These are phyloP conservation scores for Masticophis lateralis DNA, from an alignment of 2,797 vertebrate species.

Conservation along the genomic window DNA sequence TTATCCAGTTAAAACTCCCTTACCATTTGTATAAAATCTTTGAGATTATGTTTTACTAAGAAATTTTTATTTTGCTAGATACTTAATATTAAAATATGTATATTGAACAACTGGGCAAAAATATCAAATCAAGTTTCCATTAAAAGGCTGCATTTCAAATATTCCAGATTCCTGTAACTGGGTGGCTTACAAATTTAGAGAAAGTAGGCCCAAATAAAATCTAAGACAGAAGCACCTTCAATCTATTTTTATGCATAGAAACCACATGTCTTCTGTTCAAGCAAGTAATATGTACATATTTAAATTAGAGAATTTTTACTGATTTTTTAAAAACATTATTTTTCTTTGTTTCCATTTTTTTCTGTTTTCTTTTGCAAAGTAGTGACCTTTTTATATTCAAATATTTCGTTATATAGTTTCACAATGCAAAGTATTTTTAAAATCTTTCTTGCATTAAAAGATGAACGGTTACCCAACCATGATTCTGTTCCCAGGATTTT, in stretches of 20 bases:
- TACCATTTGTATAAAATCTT: neutral
- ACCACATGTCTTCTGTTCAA: neutral
- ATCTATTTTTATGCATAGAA: neutral
- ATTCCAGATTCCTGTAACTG: neutral
- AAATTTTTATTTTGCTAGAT: neutral
- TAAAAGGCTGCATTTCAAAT: neutral
- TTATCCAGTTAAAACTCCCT: neutral
- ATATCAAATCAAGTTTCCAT: neutral
- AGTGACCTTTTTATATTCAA: neutral
- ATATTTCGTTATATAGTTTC: neutral
- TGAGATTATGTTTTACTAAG: neutral
- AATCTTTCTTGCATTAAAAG: neutral
- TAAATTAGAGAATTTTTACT: neutral
- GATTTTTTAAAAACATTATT: neutral
- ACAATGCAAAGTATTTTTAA: neutral
- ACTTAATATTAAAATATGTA: neutral
- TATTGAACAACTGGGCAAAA: neutral
- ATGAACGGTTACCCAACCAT: neutral
- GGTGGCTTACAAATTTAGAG: neutral
- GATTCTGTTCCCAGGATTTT: neutral
- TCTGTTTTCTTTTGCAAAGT: neutral
- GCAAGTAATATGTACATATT: neutral
- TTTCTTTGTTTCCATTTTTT: neutral
- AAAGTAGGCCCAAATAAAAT: neutral
- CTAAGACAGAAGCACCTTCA: neutral